A percentile compares a stretch with the other conserved stretches of the same genome.
These are phyloP conservation scores for Hydrolagus affinis DNA, from an alignment of 2,113 vertebrate species.

Conservation along the genomic window DNA sequence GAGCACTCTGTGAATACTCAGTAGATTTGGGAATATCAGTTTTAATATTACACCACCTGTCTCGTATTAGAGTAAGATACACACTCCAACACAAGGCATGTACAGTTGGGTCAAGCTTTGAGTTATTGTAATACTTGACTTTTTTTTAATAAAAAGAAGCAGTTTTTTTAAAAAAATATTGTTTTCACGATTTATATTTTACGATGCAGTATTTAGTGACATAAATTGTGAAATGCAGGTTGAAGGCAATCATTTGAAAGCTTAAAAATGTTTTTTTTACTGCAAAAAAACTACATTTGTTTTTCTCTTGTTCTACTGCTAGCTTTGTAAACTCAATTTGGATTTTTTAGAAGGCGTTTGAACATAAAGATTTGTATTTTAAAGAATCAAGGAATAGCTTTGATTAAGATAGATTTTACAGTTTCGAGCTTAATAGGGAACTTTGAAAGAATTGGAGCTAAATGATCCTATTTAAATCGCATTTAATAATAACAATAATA, in stretches of 20 bases:
- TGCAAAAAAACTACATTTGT: neutral
- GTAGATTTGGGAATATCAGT: conserved; percentile 65
- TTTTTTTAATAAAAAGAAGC: conserved; percentile 10
- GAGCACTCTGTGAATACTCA: conserved; percentile 69
- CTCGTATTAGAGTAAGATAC: conserved; percentile 62
- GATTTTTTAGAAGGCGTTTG: neutral
- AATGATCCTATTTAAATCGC: conserved; percentile 9
- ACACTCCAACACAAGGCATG: conserved; percentile 41
- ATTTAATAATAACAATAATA: too few relatives aligned
- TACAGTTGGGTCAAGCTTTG: conserved; percentile 14
- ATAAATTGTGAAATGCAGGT: neutral
- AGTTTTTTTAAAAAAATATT: conserved; percentile 1
- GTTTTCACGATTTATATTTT: neutral
- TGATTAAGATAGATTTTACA: neutral
- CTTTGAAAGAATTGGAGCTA: neutral
- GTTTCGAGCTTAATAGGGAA: neutral
- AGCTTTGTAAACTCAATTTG: neutral
- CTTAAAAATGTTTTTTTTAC: neutral
- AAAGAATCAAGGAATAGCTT: neutral
- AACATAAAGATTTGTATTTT: neutral
- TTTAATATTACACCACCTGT: conserved; percentile 94
- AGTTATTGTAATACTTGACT: neutral
- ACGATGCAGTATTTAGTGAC: neutral
- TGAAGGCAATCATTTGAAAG: neutral
- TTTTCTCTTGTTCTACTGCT: too few relatives aligned